Percentiles rank a stretch among this genome's conserved stretches.
Evolutionary conservation across 2,888 invertebrate genomes (phyloP).

Genomic region (Platerodrilus igneus): DNA sequence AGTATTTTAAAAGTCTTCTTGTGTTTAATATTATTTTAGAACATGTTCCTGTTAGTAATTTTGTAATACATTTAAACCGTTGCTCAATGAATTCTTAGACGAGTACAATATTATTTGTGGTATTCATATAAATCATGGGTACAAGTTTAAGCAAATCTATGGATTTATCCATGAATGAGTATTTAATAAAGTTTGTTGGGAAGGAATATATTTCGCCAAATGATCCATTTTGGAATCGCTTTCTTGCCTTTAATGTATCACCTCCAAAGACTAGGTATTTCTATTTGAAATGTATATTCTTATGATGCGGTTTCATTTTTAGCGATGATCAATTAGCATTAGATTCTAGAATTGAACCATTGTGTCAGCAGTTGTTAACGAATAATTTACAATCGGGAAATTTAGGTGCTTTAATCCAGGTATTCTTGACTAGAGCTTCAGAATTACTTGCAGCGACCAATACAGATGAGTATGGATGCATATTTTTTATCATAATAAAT

Average conservation of each 20-base stretch:
- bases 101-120: too few relatives aligned
- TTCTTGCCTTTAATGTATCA: constrained; percentile 85
- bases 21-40: too few relatives aligned
- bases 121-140: too few relatives aligned
- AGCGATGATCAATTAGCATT: constrained; percentile 77
- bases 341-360: constrained; percentile 71
- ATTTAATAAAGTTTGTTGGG: constrained; percentile 73
- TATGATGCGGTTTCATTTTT: constrained; percentile 32
- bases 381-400: constrained; percentile 89
- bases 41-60: too few relatives aligned
- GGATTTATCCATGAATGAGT: constrained; percentile 77
- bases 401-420: constrained; percentile 79
- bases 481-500: constrained; percentile 1
- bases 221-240: constrained; percentile 90
- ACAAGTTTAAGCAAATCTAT: constrained; percentile 73
- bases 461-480: constrained; percentile 69
- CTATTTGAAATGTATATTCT: neutral
- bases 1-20: too few relatives aligned
- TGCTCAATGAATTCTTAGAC: too few relatives aligned
- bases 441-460: constrained; percentile 82
- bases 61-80: too few relatives aligned
- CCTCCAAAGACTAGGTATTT: constrained; percentile 73
- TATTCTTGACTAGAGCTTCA: constrained; percentile 75
- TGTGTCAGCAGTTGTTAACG: constrained; percentile 70
- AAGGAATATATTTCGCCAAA: constrained; percentile 75